These are phyloP conservation scores for Callipepla californica DNA, from an alignment of 2,113 vertebrate genomes.

Conservation along the genomic window DNA sequence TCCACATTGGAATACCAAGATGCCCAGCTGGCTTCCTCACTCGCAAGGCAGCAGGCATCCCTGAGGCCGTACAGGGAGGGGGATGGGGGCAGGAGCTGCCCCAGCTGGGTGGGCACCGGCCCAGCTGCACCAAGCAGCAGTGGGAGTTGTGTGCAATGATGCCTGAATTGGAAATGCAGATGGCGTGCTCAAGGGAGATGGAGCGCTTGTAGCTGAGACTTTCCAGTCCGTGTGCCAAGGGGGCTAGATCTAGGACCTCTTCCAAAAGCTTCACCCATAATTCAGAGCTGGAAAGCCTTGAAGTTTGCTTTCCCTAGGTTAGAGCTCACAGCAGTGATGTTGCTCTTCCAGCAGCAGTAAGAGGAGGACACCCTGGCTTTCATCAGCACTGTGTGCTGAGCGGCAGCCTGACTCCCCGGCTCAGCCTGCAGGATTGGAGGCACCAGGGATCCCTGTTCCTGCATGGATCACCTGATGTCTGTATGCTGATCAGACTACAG, in stretches of 20 bases:
- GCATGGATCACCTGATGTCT: not conserved
- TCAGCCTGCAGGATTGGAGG: not conserved
- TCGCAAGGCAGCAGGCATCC: not conserved
- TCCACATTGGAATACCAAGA: rapidly evolving
- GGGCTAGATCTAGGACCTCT: not conserved
- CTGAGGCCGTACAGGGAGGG: not conserved
- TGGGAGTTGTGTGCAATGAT: rapidly evolving
- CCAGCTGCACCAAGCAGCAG: not conserved
- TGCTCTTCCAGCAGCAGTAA: not conserved
- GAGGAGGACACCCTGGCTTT: not conserved
- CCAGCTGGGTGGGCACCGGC: not conserved
- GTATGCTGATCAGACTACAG: not conserved
- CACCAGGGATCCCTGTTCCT: not conserved
- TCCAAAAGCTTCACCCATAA: not conserved
- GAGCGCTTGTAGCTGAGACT: not conserved
- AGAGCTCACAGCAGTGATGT: not conserved
- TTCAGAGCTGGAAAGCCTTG: not conserved
- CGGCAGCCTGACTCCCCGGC: not conserved
- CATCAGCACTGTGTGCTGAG: not conserved
- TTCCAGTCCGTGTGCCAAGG: not conserved
- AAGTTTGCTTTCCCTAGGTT: not conserved
- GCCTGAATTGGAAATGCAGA: not conserved
- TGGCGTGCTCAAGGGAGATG: not conserved
- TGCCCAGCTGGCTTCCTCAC: not conserved
- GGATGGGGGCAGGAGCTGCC: not conserved